phyloP scores from a whole-genome alignment of 2,888 invertebrate genomes.

The Ophraella communa region DNA sequence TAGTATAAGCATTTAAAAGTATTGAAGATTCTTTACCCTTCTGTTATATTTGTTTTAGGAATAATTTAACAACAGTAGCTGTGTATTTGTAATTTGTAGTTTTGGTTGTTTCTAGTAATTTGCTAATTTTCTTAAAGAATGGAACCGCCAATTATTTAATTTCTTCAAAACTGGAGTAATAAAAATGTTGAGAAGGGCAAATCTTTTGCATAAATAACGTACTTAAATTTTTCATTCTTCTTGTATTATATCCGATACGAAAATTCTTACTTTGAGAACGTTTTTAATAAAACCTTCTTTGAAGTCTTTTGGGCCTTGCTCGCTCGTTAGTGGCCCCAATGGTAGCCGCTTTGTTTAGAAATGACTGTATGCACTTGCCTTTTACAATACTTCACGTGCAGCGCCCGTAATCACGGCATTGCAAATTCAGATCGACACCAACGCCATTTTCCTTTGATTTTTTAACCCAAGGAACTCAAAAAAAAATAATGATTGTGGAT shows the following conservation, averaged over 20 bases:
- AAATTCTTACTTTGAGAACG: constrained; percentile 52
- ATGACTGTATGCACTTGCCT: constrained; percentile 55
- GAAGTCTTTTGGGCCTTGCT: constrained; percentile 51
- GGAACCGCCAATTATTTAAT: constrained; percentile 7
- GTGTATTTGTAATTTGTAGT: no score
- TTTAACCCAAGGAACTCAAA: constrained; percentile 31
- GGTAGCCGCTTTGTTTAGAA: constrained; percentile 54
- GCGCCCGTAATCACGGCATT: constrained; percentile 50
- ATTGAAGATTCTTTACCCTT: no score
- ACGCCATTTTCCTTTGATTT: constrained; percentile 34
- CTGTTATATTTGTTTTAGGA: no score
- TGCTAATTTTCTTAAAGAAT: no score
- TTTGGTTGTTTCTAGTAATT: no score
- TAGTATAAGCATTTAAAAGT: no score
- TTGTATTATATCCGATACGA: constrained; percentile 34
- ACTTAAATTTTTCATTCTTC: constrained; percentile 29
- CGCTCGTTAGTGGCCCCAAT: constrained; percentile 55
- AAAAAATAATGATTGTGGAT: constrained; percentile 18
- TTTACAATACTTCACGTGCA: constrained; percentile 53
- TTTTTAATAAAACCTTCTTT: constrained; percentile 56
- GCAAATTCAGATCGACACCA: constrained; percentile 31
- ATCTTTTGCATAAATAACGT: constrained; percentile 26
- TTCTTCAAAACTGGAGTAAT: constrained; percentile 3
- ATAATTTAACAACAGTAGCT: no score
- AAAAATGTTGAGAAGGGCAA: constrained; percentile 4